Conservation (phyloP, 2,113 vertebrate genomes). For the Lucifuga dentata region DNA sequence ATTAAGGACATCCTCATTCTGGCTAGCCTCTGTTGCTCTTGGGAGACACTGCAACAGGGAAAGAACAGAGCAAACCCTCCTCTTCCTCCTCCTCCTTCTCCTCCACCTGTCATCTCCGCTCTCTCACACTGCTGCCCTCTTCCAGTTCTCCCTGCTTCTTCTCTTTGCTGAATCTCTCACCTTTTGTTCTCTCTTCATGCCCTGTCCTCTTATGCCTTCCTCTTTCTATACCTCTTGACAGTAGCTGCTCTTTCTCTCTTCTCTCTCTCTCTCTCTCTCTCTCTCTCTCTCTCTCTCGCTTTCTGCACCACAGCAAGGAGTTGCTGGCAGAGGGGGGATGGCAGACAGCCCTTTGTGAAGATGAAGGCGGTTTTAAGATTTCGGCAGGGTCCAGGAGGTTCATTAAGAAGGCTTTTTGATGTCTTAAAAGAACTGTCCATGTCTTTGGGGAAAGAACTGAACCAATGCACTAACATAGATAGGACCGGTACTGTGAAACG, state of each 20-base stretch:
- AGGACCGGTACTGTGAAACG: background rate
- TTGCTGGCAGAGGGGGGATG: slow-evolving; percentile 50
- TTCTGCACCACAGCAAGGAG: slow-evolving; percentile 22
- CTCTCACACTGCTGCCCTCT: slow-evolving; percentile 44
- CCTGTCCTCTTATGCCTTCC: too few relatives aligned
- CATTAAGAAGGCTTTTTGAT: slow-evolving; percentile 62
- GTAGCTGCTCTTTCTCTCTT: slow-evolving; percentile 23
- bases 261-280: slow-evolving; percentile 28
- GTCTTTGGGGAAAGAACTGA: slow-evolving; percentile 34
- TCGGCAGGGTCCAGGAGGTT: slow-evolving; percentile 62
- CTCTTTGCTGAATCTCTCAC: background rate
- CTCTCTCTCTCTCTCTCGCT: slow-evolving; percentile 24
- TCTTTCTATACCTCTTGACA: background rate
- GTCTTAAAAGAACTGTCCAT: slow-evolving; percentile 53
- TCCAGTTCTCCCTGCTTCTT: slow-evolving; percentile 48
- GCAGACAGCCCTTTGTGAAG: slow-evolving; percentile 64
- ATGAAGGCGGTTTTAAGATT: slow-evolving; percentile 72
- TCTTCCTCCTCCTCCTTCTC: slow-evolving; percentile 28
- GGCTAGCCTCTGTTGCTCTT: slow-evolving; percentile 62
- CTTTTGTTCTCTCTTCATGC: too few relatives aligned
- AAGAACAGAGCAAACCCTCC: slow-evolving; percentile 55
- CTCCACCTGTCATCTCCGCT: slow-evolving; percentile 57
- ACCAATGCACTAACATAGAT: background rate
- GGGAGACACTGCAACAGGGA: slow-evolving; percentile 53
- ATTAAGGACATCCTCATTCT: slow-evolving; percentile 72